phyloP scores from a whole-genome alignment of 2,797 vertebrate genomes.

The Petrocephalus sullivani region DNA sequence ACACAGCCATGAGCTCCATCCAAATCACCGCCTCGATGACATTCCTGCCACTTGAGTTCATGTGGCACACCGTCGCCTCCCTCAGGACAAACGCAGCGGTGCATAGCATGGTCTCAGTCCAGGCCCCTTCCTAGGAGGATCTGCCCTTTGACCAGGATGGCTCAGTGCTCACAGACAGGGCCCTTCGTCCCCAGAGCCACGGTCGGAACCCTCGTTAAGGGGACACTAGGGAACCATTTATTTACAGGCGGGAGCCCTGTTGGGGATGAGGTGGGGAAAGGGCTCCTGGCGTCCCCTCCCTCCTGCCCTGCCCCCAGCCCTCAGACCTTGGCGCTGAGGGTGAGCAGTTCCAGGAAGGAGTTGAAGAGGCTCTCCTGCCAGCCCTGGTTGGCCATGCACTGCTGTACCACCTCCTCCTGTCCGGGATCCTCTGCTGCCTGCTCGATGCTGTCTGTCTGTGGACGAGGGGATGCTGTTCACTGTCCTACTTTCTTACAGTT shows the following conservation, averaged over 20 bases:
- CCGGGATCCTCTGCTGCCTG: slow-evolving; percentile 80
- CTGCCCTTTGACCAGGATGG: background rate
- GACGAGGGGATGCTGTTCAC: background rate
- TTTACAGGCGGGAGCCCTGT: background rate
- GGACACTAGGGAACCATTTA: background rate
- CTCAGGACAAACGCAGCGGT: background rate
- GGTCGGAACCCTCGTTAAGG: too few species aligned
- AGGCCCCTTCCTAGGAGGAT: background rate
- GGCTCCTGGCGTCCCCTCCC: background rate
- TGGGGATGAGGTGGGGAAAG: background rate
- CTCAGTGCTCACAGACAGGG: background rate
- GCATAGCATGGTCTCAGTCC: background rate
- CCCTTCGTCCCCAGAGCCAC: background rate
- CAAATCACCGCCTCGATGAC: slow-evolving; percentile 11
- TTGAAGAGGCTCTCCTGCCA: slow-evolving; percentile 84
- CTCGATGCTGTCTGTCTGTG: slow-evolving; percentile 79
- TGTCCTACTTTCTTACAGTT: background rate
- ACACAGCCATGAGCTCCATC: slow-evolving; percentile 24
- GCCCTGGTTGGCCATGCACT: slow-evolving; percentile 87
- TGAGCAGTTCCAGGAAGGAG: slow-evolving; percentile 80
- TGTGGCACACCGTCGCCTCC: background rate
- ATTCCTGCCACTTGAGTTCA: background rate
- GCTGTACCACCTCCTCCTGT: slow-evolving; percentile 89
- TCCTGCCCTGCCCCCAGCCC: slow-evolving; percentile 3
- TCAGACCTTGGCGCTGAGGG: slow-evolving; percentile 64